Evolutionary conservation across 2,888 invertebrate species (phyloP), one percentile per base, ranked within the genome.

Genomic region (Cantharis rustica): DNA sequence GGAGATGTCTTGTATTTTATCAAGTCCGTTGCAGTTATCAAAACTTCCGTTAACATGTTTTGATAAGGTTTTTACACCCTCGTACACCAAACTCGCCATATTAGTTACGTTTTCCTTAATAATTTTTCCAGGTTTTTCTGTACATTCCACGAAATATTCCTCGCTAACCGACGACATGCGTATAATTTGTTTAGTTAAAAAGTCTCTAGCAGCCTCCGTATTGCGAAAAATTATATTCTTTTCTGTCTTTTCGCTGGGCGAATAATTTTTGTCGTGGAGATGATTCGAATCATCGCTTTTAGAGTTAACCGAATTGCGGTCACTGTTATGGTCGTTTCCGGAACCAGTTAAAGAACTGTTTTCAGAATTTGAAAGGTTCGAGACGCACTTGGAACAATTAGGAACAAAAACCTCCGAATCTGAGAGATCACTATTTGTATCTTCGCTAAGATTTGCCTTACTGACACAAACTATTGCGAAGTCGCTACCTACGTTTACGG

Each of bases 181-280:
- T 1, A 93, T 93, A 16, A 94, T 88, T 83, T 95, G 95, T 81
- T 92, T 90, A 16, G 93, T 93, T 71, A 95, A 87, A 87, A 94
- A 95, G 83, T 95, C 94, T 82, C 92, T 91, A 3, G 95, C 95
- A 68, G 94, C 93, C 88, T 93, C 93, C 26, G 94, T 93, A 85
- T 95, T 94, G n/a, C 94, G 92, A 85, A 94, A 93, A 83, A 93
- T 92, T 82, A 93, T 92, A 83, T 93, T 93, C 76, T 84, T 86
- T 76, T 85, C 86, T 10, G 81, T 77, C 82, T 85, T 85, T 71
- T 82, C 83, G 73, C 78, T 78, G 0, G 20, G n/a, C 64, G 64
- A 23, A 66, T 23, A 20, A 20, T 20, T 16, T 17, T 23, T 66
- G 11, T 66, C 64, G 23, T 66, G 11, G n/a, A 23, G 9, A n/a